Evolutionary conservation across 1,140 invertebrate species (phyloP).

Genomic region (Wasmannia auropunctata): DNA sequence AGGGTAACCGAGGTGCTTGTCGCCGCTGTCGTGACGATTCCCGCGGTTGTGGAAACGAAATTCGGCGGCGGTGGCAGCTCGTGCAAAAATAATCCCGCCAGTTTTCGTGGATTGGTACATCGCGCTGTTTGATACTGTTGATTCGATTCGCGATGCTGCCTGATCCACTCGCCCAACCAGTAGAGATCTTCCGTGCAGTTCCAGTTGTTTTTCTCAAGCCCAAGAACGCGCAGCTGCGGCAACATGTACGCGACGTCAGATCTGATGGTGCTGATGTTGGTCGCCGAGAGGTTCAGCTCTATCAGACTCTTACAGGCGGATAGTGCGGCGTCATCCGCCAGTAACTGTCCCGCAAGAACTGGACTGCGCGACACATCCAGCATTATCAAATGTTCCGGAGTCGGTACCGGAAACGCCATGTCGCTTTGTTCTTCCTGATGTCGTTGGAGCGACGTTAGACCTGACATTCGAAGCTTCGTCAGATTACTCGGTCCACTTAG

Average conservation of each 20-base stretch:
- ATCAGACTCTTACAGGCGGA: constrained; percentile 89
- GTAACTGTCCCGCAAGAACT: constrained; percentile 88
- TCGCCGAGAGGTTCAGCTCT: constrained; percentile 89
- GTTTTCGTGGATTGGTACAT: constrained; percentile 79
- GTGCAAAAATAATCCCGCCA: constrained; percentile 81
- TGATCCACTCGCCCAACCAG: constrained; percentile 89
- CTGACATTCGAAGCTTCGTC: constrained; percentile 88
- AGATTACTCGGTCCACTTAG: constrained; percentile 89
- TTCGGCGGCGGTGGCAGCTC: constrained; percentile 80
- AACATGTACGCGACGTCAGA: constrained; percentile 90
- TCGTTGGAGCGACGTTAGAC: constrained; percentile 86
- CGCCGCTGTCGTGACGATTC: neutral
- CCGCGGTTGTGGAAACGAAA: constrained; percentile 5
- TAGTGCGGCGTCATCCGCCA: constrained; percentile 89
- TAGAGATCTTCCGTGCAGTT: constrained; percentile 87
- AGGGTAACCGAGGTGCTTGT: constrained; percentile 13
- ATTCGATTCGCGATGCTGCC: constrained; percentile 85
- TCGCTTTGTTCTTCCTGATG: constrained; percentile 86
- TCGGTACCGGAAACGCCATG: constrained; percentile 89
- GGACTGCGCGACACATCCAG: constrained; percentile 92
- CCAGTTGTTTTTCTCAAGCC: constrained; percentile 87
- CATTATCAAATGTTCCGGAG: constrained; percentile 89
- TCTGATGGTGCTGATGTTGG: constrained; percentile 88
- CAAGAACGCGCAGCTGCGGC: constrained; percentile 88
- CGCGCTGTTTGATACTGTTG: constrained; percentile 73